Percentiles rank a stretch among this genome's conserved stretches.
Evolutionary conservation across 2,888 invertebrate genomes (phyloP).

Genomic region (Corythucha ciliata): DNA sequence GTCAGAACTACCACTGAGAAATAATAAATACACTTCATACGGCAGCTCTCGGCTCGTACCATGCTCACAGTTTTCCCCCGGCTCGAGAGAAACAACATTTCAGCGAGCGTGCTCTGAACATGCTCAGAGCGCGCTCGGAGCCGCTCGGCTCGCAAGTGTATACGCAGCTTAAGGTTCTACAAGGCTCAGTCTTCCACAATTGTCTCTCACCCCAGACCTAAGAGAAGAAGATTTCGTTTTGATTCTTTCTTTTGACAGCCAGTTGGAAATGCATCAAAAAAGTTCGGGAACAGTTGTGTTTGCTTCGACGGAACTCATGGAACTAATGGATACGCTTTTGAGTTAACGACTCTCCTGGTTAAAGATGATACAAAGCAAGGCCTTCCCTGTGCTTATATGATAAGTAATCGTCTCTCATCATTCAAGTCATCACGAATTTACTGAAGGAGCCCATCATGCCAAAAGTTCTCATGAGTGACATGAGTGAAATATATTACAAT

Average conservation of each 20-base stretch:
- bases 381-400: conserved; percentile 32
- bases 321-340: conserved; percentile 31
- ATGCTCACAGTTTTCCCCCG: too few relatives aligned
- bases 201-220: conserved; percentile 28
- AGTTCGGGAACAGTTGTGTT: conserved; percentile 32
- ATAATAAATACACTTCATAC: too few relatives aligned
- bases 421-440: too few relatives aligned
- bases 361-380: conserved; percentile 34
- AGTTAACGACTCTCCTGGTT: conserved; percentile 31
- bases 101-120: too few relatives aligned
- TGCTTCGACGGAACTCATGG: conserved; percentile 37
- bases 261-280: too few relatives aligned
- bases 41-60: too few relatives aligned
- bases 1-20: too few relatives aligned
- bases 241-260: too few relatives aligned
- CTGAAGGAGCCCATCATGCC: too few relatives aligned
- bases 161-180: conserved; percentile 28
- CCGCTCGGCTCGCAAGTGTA: too few relatives aligned
- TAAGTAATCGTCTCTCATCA: conserved; percentile 24
- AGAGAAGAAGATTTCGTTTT: conserved; percentile 33
- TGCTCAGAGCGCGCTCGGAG: too few relatives aligned
- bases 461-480: conserved; percentile 35
- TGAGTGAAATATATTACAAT: conserved; percentile 32
- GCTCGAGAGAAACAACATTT: too few relatives aligned
- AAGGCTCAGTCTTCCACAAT: conserved; percentile 29